A percentile compares a stretch with the other conserved stretches of the same genome.
Evolutionary conservation across 2,797 vertebrate species (phyloP).

Genomic region (Tenualosa thibaudeaui): DNA sequence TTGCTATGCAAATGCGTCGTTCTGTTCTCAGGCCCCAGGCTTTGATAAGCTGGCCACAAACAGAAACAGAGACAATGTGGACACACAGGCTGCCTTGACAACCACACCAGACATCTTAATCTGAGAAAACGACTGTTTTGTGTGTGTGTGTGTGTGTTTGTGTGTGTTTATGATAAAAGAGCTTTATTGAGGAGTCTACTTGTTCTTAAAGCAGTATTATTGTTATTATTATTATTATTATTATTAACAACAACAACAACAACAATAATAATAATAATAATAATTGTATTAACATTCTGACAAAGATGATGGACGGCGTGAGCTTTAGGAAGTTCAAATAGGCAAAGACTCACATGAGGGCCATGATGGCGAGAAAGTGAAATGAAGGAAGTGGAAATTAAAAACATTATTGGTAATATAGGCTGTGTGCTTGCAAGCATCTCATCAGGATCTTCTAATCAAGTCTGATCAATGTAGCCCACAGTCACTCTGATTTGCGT

Average conservation of each 20-base stretch:
- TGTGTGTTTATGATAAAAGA: not conserved
- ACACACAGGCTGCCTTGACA: conserved; percentile 23
- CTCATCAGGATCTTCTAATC: not conserved
- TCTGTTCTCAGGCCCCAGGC: conserved; percentile 17
- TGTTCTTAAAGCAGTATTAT: no score
- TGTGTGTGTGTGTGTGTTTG: conserved; percentile 14
- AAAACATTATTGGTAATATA: no score
- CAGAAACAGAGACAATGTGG: conserved; percentile 16
- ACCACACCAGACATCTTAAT: conserved; percentile 21
- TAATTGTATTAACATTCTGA: no score
- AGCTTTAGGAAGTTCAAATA: no score
- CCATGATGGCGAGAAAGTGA: not conserved
- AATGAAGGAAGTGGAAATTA: no score
- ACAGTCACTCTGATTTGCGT: no score
- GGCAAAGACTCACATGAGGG: not conserved
- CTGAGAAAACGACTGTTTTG: not conserved
- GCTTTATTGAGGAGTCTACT: no score
- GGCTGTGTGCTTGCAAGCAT: no score
- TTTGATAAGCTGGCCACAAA: conserved; percentile 31
- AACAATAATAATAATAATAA: no score
- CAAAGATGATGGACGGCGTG: not conserved
- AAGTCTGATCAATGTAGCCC: not conserved
- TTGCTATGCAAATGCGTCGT: conserved; percentile 12
- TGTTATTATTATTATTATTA: not conserved
- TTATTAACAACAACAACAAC: no score